Evolutionary conservation across 2,797 vertebrate species (phyloP).

Genomic region (Hoplostethus atlanticus): DNA sequence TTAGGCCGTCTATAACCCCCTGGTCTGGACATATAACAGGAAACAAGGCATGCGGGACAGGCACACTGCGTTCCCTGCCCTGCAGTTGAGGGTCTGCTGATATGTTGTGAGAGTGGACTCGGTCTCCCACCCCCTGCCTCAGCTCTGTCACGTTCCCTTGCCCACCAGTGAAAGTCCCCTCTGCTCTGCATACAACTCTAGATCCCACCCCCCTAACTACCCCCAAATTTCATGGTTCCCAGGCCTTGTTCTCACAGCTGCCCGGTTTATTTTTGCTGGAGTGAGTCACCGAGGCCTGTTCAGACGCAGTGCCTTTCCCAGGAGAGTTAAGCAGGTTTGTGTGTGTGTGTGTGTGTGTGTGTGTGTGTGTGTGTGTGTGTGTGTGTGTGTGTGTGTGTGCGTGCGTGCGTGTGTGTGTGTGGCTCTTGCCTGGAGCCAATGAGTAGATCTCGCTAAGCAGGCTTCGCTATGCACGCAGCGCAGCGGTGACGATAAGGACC

Average conservation of each 20-base stretch:
- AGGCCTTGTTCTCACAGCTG: conserved; percentile 89
- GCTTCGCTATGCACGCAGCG: conserved; percentile 25
- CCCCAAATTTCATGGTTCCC: conserved; percentile 83
- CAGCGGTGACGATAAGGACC: conserved; percentile 39
- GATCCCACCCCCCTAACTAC: conserved; percentile 71
- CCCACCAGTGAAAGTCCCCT: conserved; percentile 59
- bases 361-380: conserved; percentile 31
- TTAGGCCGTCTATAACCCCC: conserved; percentile 38
- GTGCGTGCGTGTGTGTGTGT: conserved; percentile 35
- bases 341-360: conserved; percentile 51
- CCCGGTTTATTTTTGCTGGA: conserved; percentile 86
- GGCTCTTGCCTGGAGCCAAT: conserved; percentile 46
- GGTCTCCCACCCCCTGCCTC: conserved; percentile 56
- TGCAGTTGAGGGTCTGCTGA: conserved; percentile 42
- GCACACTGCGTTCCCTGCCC: conserved; percentile 68
- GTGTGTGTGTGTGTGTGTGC: conserved; percentile 52
- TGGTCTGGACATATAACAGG: conserved; percentile 57
- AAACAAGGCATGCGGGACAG: conserved; percentile 66
- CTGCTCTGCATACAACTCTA: conserved; percentile 31
- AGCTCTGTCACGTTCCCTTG: conserved; percentile 63
- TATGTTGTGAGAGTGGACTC: conserved; percentile 50
- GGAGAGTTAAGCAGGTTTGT: conserved; percentile 75
- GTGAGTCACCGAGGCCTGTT: conserved; percentile 85
- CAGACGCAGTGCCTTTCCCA: conserved; percentile 79
- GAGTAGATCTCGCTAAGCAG: conserved; percentile 41